A percentile compares a stretch with the other conserved stretches of the same genome.
phyloP scores from a whole-genome alignment of 2,113 vertebrate species.

The Cryptomyrus ogoouensis region DNA sequence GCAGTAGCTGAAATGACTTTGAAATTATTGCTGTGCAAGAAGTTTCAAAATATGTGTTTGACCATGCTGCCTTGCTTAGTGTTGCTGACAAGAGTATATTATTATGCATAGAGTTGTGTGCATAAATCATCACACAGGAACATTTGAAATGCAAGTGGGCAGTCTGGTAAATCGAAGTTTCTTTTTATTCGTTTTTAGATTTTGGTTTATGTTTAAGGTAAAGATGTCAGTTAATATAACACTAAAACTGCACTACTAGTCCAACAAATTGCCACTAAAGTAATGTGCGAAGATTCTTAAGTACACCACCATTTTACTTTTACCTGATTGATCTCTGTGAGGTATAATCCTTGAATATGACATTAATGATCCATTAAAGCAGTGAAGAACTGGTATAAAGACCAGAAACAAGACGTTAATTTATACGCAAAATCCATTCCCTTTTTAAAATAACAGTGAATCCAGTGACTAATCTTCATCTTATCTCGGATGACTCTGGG shows the following conservation, averaged over 20 bases:
- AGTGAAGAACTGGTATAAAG: background rate
- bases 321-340: background rate
- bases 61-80: conserved; percentile 20
- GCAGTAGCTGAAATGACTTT: background rate
- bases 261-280: background rate
- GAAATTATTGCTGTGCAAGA: background rate
- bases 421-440: background rate
- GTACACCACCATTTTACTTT: background rate
- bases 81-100: conserved; percentile 24
- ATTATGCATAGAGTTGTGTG: conserved; percentile 12
- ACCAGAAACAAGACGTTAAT: background rate
- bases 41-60: conserved; percentile 23
- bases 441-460: background rate
- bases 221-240: background rate
- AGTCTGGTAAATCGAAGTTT: background rate
- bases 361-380: background rate
- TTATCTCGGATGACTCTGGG: background rate
- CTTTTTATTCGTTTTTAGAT: background rate
- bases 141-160: conserved; percentile 3
- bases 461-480: background rate
- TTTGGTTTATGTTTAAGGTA: background rate
- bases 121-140: conserved; percentile 1
- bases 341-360: background rate
- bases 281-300: background rate
- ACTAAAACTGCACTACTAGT: background rate